Conservation (phyloP, 2,113 vertebrate species). For the Atherinomorus stipes region DNA sequence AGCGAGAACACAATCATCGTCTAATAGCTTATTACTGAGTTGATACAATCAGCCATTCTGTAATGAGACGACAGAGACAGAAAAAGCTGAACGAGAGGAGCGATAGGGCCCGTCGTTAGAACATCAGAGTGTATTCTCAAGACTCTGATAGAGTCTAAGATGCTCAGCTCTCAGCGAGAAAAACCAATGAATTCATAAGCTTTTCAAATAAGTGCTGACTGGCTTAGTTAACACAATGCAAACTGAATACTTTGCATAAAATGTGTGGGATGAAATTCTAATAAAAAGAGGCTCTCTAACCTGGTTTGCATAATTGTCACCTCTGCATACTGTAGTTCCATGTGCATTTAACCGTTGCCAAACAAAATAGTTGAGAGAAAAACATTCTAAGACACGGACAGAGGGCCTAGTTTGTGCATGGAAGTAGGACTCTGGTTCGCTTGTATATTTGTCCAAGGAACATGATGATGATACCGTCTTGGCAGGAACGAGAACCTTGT, state of each 20-base stretch:
- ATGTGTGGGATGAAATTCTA: conserved; percentile 9
- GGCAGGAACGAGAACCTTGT: not conserved
- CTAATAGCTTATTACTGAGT: conserved; percentile 72
- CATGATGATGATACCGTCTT: not conserved
- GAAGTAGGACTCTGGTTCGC: not conserved
- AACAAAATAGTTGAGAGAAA: not conserved
- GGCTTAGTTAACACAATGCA: not conserved
- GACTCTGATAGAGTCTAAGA: conserved; percentile 13
- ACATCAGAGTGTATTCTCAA: conserved; percentile 1
- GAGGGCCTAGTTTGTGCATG: not conserved
- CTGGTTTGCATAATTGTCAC: too few species aligned
- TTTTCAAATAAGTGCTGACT: not conserved
- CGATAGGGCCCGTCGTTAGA: not conserved
- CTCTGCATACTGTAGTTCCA: not conserved
- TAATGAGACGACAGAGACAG: conserved; percentile 46
- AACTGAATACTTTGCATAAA: too few species aligned
- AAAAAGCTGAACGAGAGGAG: conserved; percentile 23
- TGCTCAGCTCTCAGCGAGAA: not conserved
- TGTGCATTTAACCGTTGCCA: not conserved
- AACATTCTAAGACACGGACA: not conserved
- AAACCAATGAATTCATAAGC: conserved; percentile 3
- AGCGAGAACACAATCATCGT: conserved; percentile 65
- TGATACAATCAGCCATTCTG: conserved; percentile 73
- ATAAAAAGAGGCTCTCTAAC: too few species aligned
- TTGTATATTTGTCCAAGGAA: not conserved